Percentiles rank a stretch among this genome's conserved stretches.
phyloP scores from a whole-genome alignment of 2,888 invertebrate genomes.

The Cephus rjabovi region DNA sequence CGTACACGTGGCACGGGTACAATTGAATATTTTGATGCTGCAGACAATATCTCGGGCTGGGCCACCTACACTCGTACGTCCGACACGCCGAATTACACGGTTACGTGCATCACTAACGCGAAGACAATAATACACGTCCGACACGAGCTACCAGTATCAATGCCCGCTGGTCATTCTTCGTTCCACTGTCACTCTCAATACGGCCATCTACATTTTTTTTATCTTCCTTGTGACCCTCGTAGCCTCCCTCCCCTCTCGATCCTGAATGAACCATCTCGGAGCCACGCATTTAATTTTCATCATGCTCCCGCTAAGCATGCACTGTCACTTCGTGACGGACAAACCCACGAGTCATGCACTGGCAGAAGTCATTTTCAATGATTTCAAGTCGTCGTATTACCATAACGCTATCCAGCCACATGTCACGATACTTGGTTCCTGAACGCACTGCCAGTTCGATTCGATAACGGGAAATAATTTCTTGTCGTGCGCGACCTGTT shows the following conservation, averaged over 20 bases:
- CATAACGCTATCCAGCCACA: neutral
- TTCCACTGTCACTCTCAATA: neutral
- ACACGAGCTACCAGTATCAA: constrained; percentile 13
- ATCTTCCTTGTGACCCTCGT: neutral
- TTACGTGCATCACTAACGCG: neutral
- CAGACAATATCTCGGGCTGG: constrained; percentile 22
- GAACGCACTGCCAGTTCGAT: constrained; percentile 30
- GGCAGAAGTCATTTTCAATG: neutral
- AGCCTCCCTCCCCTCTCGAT: neutral
- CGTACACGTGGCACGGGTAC: constrained; percentile 24
- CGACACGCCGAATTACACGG: constrained; percentile 11
- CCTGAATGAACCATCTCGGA: neutral
- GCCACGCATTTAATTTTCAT: neutral
- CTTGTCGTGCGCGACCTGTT: constrained; percentile 24
- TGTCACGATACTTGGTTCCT: neutral
- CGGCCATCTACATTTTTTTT: neutral
- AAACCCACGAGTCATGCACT: neutral
- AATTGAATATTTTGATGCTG: constrained; percentile 50
- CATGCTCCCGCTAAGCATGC: neutral
- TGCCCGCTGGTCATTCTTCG: constrained; percentile 4
- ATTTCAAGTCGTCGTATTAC: neutral
- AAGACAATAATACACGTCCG: constrained; percentile 13
- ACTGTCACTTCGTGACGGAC: neutral
- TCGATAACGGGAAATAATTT: constrained; percentile 41
- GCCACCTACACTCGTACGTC: constrained; percentile 21